Evolutionary conservation across 1,140 invertebrate genomes (phyloP), one percentile per base, ranked within the genome.

Genomic region (Drosophila santomea): DNA sequence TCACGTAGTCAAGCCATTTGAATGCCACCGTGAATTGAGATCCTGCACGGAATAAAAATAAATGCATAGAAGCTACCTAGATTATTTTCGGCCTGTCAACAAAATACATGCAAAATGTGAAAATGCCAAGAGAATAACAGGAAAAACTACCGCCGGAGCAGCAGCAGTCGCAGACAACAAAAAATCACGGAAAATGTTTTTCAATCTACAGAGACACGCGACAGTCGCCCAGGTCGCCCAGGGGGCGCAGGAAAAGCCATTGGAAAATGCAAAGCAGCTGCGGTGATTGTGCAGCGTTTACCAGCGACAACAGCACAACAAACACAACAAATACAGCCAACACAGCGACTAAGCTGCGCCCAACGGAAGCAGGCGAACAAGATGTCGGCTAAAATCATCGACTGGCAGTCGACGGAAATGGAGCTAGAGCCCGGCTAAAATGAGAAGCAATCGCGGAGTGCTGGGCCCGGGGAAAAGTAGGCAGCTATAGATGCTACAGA

Each of bases 321-420:
- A 57, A 50, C 11, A 39, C 56, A 66, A 8, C 44, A 38, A 48
- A 20, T 20, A 32, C 14, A 25, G 23, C 23, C 25, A 25, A 25
- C 25, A 45, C 20, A n/a, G 17, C 41, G 43, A 60, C 66, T 36
- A 39, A 52, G 47, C 60, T 55, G 64, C 48, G 44, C 60, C 59
- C 68, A 52, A 59, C 64, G 44, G 25, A 64, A 61, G 83, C 83
- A 64, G 64, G 61, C 59, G 74, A 86, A 79, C 83, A 86, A 86
- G 83, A 88, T 86, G 83, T 86, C 83, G 85, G 82, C 79, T 76
- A 73, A 78, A 86, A 86, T 88, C 83, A 86, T 86, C 83, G 63
- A 86, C 75, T 88, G 50, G 63, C 79, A 63, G 36, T 68, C 80
- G 80, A 50, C 71, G 83, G 83, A 86, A 82, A 86, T 82, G 75